Conservation (phyloP, 1,140 invertebrate species). For the Halyomorpha halys region DNA sequence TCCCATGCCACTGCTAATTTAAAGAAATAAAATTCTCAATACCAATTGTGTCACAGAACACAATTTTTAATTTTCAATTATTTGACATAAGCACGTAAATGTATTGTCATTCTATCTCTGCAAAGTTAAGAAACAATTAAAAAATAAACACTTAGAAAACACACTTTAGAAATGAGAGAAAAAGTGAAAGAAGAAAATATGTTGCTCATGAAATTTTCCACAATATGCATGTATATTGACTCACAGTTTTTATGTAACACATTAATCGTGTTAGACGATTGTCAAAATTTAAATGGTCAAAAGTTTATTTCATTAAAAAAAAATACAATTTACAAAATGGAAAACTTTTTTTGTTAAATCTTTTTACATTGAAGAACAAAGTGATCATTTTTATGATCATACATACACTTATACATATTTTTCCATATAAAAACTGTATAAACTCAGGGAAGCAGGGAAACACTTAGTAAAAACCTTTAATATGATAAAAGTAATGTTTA, state of each 20-base stretch:
- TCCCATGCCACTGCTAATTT: too few relatives aligned
- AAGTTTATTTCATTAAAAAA: neutral
- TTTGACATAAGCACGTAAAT: neutral
- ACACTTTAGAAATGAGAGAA: neutral
- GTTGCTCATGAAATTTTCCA: neutral
- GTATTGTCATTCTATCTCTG: conserved; percentile 26
- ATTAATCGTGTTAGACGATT: conserved; percentile 8
- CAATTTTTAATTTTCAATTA: neutral
- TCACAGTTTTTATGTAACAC: conserved; percentile 13
- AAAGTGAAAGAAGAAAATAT: neutral
- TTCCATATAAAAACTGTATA: conserved; percentile 1
- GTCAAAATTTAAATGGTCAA: conserved; percentile 11
- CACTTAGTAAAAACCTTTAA: conserved; percentile 8
- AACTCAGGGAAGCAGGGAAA: neutral
- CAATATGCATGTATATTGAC: conserved; percentile 10
- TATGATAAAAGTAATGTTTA: conserved; percentile 13
- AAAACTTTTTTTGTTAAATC: neutral
- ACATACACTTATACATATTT: neutral
- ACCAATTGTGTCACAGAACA: too few relatives aligned
- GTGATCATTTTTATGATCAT: neutral
- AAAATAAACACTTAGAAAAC: neutral
- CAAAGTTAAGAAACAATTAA: conserved; percentile 15
- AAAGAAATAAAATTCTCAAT: too few relatives aligned
- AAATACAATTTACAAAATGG: too few relatives aligned
- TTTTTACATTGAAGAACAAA: neutral